Conservation (phyloP, 2,113 vertebrate genomes). For the Eonycteris spelaea region DNA sequence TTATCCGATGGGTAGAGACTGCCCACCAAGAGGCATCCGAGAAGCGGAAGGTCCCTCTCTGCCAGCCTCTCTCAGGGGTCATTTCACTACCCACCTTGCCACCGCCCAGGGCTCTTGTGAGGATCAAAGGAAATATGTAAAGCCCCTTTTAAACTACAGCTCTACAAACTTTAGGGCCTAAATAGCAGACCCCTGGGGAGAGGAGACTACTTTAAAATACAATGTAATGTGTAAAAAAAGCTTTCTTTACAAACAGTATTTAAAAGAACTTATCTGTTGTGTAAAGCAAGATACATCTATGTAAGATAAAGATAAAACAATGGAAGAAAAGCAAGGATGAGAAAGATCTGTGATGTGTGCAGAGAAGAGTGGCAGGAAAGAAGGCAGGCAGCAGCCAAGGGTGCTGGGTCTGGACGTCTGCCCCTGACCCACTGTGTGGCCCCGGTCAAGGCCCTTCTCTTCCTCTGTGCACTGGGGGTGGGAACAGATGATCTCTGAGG, state of each 20-base stretch:
- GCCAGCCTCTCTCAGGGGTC: neutral
- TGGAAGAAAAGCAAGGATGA: neutral
- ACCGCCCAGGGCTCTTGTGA: neutral
- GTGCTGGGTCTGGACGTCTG: neutral
- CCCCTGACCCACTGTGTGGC: accelerated
- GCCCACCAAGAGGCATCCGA: neutral
- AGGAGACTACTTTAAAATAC: neutral
- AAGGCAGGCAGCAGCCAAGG: neutral
- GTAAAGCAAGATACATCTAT: neutral
- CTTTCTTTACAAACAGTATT: neutral
- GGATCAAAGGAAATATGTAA: neutral
- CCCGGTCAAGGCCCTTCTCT: neutral
- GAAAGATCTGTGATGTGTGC: neutral
- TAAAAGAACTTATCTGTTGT: neutral
- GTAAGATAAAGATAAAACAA: neutral
- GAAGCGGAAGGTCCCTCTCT: neutral
- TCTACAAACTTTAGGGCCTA: neutral
- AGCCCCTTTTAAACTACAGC: neutral
- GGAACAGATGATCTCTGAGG: neutral
- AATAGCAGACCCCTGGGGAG: neutral
- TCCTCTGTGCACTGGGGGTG: neutral
- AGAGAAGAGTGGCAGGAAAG: neutral
- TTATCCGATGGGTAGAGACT: neutral
- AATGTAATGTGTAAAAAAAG: neutral
- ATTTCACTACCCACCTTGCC: neutral